Base-by-base conservation (phyloP, 1,140 invertebrate genomes). In the Notospermus geniculatus region DNA sequence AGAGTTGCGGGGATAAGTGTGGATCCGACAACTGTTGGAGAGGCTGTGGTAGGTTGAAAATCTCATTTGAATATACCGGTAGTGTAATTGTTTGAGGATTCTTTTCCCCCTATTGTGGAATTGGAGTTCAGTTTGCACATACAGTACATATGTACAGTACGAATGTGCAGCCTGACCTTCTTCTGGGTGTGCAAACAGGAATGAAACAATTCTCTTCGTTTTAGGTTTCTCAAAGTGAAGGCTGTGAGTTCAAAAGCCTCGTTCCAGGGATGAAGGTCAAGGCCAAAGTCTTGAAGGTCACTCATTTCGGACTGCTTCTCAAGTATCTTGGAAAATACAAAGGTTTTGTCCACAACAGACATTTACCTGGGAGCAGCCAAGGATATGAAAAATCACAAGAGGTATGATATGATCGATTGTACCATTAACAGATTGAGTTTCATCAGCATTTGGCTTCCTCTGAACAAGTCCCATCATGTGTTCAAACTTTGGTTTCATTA, bases 191-290 rank as follows among this genome's bases (percentile, higher is more conserved):
- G n/a, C n/a, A n/a, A n/a, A n/a, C n/a, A n/a, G n/a, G n/a, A n/a
- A n/a, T n/a, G n/a, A n/a, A n/a, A n/a, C n/a, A n/a, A n/a, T n/a
- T n/a, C n/a, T 23, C 5, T 28, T 27, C 15, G 15, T 58, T 13
- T 45, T 22, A 57, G 13, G 11, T 43, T n/a, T 57, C 30, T 39
- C 32, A 22, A 27, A 28, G 4, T 22, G 46, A 41, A 53, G 32
- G 11, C 25, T 25, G 39, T 43, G 52, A 36, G 43, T 61, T 58
- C 15, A 15, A 56, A 11, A 43, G 19, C 22, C 25, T 70, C 1
- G 15, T 59, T 15, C 71, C 71, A n/a, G 71, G 68, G 22, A 67
- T 70, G 68, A 64, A 60, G 54, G 54, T 70, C n/a, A 52, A 62
- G 23, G 68, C 57, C 17, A 70, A 43, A 36, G 58, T 72, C 2